Evolutionary conservation across 2,797 vertebrate species (phyloP), one percentile per base, ranked within the genome.

Genomic region (Anableps anableps): DNA sequence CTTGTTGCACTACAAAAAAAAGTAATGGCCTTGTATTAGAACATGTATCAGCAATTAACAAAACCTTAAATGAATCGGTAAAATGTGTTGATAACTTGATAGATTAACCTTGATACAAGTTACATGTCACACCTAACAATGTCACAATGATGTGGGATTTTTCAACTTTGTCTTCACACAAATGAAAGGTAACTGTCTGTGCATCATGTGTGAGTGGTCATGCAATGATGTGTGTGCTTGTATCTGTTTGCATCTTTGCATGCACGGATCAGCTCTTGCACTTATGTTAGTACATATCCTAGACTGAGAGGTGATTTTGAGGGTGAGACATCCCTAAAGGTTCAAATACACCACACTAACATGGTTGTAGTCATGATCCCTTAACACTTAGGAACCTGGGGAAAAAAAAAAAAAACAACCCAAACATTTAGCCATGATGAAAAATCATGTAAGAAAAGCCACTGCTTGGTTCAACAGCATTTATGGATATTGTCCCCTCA

Each of bases 341-440:
- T 82, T 88, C 50, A 80, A 85, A 83, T 89, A 78, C 85, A 84
- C 77, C 80, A 76, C 55, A 7, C 74, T 86, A 87, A 81, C 82
- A 55, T 1, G 48, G 81, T 85, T 86, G 70, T 74, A 83, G 74
- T 88, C 81, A 86, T 79, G 86, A 89, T 91, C 82, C 81, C 50
- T 75, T 81, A 75, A 87, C 36, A 41, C 83, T 77, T 83, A 87
- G 83, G 77, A 88, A 84, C 89, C 89, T 86, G 72, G 19, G 81
- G 88, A 84, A 31, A 34, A 88, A 90, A 90, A 85, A 90, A 91
- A 89, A 45, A 90, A 89, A 90, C n/a, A n/a, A n/a, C n/a, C 4
- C 85, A 91, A 92, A 90, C 87, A 92, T 92, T 92, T 93, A 91
- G 78, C 88, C 82, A 86, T 87, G 90, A 92, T 89, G 88, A 89